phyloP scores from a whole-genome alignment of 2,113 vertebrate genomes.

The Pygathrix nemaeus region DNA sequence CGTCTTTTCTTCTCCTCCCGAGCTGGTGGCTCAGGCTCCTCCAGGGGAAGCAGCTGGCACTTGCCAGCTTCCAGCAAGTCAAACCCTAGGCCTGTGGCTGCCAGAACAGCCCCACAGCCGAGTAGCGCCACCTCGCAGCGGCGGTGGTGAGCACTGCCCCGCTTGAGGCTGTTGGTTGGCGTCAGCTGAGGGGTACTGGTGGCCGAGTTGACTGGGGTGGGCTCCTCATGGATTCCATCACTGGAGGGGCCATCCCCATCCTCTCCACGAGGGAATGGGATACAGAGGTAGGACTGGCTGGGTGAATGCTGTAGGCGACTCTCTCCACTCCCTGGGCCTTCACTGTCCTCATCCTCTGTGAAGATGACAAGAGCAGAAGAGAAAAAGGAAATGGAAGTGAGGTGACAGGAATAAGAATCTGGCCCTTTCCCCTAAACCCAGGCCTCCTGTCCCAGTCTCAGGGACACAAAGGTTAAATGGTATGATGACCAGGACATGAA shows the following conservation, averaged over 20 bases:
- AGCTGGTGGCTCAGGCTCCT: constrained; percentile 84
- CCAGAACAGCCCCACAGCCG: constrained; percentile 93
- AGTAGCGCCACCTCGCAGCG: constrained; percentile 93
- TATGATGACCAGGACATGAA: background rate
- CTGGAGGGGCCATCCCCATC: constrained; percentile 88
- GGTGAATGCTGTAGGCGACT: constrained; percentile 82
- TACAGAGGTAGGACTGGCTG: constrained; percentile 95
- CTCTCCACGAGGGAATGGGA: constrained; percentile 91
- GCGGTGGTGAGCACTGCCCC: constrained; percentile 87
- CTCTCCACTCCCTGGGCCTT: constrained; percentile 86
- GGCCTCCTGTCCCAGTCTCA: background rate
- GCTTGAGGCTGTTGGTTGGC: constrained; percentile 90
- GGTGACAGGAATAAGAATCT: background rate
- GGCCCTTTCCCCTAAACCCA: background rate
- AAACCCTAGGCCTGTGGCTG: constrained; percentile 94
- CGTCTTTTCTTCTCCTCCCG: constrained; percentile 91
- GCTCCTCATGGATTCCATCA: constrained; percentile 87
- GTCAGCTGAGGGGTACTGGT: constrained; percentile 90
- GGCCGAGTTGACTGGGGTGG: constrained; percentile 86
- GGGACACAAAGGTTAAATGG: background rate
- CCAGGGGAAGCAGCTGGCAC: constrained; percentile 84
- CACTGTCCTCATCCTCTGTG: constrained; percentile 93
- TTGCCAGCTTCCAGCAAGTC: constrained; percentile 91
- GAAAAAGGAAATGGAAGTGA: background rate
- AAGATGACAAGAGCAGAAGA: background rate